phyloP scores from a whole-genome alignment of 2,797 vertebrate species.

The Pelodytes ibericus region DNA sequence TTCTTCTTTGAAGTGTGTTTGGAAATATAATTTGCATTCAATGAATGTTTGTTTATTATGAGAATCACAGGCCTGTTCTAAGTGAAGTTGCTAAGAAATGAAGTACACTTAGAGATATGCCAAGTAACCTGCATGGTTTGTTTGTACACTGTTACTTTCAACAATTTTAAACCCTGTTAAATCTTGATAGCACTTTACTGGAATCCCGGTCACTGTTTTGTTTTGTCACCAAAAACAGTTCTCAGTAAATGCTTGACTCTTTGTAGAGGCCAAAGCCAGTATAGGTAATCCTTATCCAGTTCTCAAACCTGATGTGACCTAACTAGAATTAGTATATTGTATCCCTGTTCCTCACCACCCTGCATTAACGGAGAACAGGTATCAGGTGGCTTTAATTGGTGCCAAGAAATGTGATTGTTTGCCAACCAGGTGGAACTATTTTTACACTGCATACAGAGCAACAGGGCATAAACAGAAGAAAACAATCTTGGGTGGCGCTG shows the following conservation, averaged over 20 bases:
- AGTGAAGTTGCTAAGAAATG: neutral
- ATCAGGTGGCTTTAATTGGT: neutral
- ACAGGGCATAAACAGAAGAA: neutral
- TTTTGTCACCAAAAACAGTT: neutral
- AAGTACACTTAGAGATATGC: neutral
- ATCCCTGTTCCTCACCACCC: neutral
- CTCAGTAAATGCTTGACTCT: neutral
- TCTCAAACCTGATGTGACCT: neutral
- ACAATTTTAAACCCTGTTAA: neutral
- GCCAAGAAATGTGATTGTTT: slow-evolving; percentile 13
- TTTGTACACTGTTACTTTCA: neutral
- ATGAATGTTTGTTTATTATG: neutral
- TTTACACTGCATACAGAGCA: slow-evolving; percentile 10
- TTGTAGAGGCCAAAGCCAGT: neutral
- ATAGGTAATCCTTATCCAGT: neutral
- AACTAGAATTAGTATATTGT: neutral
- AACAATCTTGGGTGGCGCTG: neutral
- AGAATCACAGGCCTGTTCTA: neutral
- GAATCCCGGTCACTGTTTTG: neutral
- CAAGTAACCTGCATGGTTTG: neutral
- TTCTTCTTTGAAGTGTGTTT: neutral
- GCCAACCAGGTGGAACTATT: slow-evolving; percentile 25
- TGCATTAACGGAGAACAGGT: slow-evolving; percentile 7
- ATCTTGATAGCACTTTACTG: neutral
- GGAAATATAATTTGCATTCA: neutral